Evolutionary conservation across 2,888 invertebrate species (phyloP).

Genomic region (Lithophane ornitopus): DNA sequence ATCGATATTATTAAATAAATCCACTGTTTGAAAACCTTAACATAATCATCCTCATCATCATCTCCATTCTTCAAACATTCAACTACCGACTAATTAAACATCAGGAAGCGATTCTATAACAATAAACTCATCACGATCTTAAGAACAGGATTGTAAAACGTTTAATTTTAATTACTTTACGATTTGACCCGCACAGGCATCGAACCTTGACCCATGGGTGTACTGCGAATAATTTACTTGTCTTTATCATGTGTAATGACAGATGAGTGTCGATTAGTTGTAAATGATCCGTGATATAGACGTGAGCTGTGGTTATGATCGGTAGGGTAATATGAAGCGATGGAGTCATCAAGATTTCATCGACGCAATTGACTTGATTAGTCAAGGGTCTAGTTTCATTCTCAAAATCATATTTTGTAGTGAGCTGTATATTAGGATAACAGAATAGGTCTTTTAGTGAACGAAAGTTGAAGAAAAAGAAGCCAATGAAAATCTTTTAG

Average conservation of each 20-base stretch:
- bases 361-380: conserved; percentile 14
- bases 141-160: conserved; percentile 37
- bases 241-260: conserved; percentile 54
- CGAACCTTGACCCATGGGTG: conserved; percentile 64
- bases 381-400: conserved; percentile 1
- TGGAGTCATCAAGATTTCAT: conserved; percentile 24
- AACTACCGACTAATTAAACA: conserved; percentile 57
- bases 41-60: conserved; percentile 4
- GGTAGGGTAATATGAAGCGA: neutral
- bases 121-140: conserved; percentile 60
- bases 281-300: conserved; percentile 35
- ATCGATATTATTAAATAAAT: conserved; percentile 15
- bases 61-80: conserved; percentile 26
- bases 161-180: conserved; percentile 55
- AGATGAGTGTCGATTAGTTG: conserved; percentile 47
- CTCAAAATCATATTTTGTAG: neutral
- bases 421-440: neutral
- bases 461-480: neutral
- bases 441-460: neutral
- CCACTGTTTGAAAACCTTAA: conserved; percentile 18
- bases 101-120: conserved; percentile 62
- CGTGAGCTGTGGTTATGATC: conserved; percentile 7
- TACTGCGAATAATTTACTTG: conserved; percentile 60
- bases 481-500: neutral
- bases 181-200: conserved; percentile 47